Conservation (phyloP, 2,113 vertebrate species). For the Cyprinus carpio region DNA sequence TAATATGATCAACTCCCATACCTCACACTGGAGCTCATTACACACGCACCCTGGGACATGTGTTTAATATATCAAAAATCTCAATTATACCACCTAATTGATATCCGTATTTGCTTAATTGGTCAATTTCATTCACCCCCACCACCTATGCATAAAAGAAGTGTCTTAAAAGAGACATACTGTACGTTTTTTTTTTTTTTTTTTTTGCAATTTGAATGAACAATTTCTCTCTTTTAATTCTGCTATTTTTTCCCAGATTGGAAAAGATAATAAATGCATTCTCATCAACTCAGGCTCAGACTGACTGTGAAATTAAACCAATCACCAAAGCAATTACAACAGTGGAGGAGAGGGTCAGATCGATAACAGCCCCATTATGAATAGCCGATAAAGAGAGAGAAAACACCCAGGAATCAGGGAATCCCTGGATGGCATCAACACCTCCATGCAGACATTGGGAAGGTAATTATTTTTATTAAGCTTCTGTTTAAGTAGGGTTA, state of each 20-base stretch:
- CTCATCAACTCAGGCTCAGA: slow-evolving; percentile 45
- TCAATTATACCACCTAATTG: slow-evolving; percentile 78
- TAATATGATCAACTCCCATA: slow-evolving; percentile 51
- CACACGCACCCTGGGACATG: slow-evolving; percentile 71
- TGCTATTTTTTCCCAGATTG: slow-evolving; percentile 42
- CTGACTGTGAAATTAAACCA: slow-evolving; percentile 58
- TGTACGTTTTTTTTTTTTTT: not conserved
- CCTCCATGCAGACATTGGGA: not conserved
- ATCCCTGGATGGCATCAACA: slow-evolving; percentile 11
- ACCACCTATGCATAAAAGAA: slow-evolving; percentile 59
- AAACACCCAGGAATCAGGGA: slow-evolving; percentile 47
- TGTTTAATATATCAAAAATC: slow-evolving; percentile 73
- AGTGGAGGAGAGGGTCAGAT: slow-evolving; percentile 41
- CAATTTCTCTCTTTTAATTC: slow-evolving; percentile 42
- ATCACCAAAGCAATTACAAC: slow-evolving; percentile 55
- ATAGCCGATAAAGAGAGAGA: slow-evolving; percentile 52
- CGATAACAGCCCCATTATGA: slow-evolving; percentile 52
- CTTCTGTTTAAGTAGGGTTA: not conserved
- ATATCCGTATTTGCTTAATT: slow-evolving; percentile 80
- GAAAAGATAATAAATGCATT: slow-evolving; percentile 50
- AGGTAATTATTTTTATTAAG: not conserved
- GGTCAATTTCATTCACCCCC: slow-evolving; percentile 57
- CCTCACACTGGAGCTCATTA: slow-evolving; percentile 69
- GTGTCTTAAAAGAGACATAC: slow-evolving; percentile 53
- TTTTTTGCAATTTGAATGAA: not conserved